These are phyloP conservation scores for Heteropelma amictum DNA, from an alignment of 2,888 invertebrate species.

Conservation along the genomic window DNA sequence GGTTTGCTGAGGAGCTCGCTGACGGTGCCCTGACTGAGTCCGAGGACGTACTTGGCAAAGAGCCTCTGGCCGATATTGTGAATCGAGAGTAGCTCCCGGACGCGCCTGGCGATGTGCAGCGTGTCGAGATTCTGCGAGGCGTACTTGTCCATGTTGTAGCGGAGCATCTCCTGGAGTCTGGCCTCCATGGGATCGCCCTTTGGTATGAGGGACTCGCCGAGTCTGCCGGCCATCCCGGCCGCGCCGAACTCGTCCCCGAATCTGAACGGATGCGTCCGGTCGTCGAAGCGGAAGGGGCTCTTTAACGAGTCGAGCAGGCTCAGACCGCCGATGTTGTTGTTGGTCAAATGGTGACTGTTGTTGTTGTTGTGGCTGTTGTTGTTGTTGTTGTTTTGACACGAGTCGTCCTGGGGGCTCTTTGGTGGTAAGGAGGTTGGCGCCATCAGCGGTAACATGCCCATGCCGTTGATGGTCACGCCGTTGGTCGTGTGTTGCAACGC, in stretches of 20 bases:
- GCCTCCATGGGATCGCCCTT: slow-evolving; percentile 97
- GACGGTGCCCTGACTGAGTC: slow-evolving; percentile 97
- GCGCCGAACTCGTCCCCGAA: slow-evolving; percentile 92
- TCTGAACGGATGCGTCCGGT: slow-evolving; percentile 88
- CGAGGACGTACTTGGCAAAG: slow-evolving; percentile 99
- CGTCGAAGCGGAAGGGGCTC: slow-evolving; percentile 89
- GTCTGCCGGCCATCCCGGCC: slow-evolving; percentile 89
- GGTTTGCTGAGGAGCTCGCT: slow-evolving; percentile 99
- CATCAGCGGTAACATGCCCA: slow-evolving; percentile 51
- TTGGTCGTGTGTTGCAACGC: slow-evolving; percentile 50
- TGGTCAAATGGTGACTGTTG: slow-evolving; percentile 78
- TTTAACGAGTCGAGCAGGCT: slow-evolving; percentile 80
- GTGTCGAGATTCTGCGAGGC: slow-evolving; percentile 96
- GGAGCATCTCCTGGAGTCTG: slow-evolving; percentile 93
- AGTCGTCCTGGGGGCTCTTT: slow-evolving; percentile 79
- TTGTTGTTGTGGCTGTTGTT: slow-evolving; percentile 80
- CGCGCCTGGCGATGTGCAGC: slow-evolving; percentile 94
- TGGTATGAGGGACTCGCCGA: slow-evolving; percentile 94
- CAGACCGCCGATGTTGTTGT: slow-evolving; percentile 75
- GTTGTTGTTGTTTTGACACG: slow-evolving; percentile 77
- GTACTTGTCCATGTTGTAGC: slow-evolving; percentile 97
- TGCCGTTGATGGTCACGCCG: slow-evolving; percentile 55
- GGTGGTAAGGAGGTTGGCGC: slow-evolving; percentile 77
- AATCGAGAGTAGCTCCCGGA: slow-evolving; percentile 94
- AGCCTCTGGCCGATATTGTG: slow-evolving; percentile 99